These are phyloP conservation scores for Podotricha telesiphe DNA, from an alignment of 2,888 invertebrate genomes.

Conservation along the genomic window DNA sequence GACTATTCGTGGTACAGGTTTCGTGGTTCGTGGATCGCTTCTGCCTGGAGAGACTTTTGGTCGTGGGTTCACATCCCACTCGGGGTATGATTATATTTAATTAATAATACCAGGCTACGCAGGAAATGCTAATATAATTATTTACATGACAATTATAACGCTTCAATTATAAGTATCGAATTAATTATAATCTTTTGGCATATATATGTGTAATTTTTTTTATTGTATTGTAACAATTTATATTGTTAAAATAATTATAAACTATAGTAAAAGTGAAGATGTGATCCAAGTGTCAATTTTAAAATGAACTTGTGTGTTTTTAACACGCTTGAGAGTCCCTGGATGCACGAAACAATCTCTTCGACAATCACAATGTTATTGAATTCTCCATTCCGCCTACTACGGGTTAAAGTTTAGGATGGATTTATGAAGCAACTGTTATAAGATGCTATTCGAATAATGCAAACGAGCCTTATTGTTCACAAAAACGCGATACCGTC, in stretches of 20 bases:
- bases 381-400: slow-evolving; percentile 46
- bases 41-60: too few relatives aligned
- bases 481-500: slow-evolving; percentile 37
- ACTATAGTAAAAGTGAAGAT: too few relatives aligned
- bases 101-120: too few relatives aligned
- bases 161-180: background rate
- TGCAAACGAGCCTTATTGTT: slow-evolving; percentile 42
- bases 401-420: slow-evolving; percentile 47
- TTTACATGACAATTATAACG: background rate
- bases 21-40: too few relatives aligned
- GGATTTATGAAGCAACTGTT: slow-evolving; percentile 45
- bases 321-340: background rate
- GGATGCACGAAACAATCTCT: slow-evolving; percentile 39
- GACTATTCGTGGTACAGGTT: too few relatives aligned
- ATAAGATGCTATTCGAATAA: slow-evolving; percentile 40
- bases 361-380: slow-evolving; percentile 44
- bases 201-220: too few relatives aligned
- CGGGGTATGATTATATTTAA: too few relatives aligned
- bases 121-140: too few relatives aligned
- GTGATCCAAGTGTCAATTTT: background rate
- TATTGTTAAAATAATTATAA: too few relatives aligned
- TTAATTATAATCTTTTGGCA: background rate
- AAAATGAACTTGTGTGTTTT: background rate
- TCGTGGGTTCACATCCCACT: too few relatives aligned
- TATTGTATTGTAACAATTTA: too few relatives aligned